phyloP scores from a whole-genome alignment of 2,888 invertebrate species.

The Caenorhabditis macrosperma region DNA sequence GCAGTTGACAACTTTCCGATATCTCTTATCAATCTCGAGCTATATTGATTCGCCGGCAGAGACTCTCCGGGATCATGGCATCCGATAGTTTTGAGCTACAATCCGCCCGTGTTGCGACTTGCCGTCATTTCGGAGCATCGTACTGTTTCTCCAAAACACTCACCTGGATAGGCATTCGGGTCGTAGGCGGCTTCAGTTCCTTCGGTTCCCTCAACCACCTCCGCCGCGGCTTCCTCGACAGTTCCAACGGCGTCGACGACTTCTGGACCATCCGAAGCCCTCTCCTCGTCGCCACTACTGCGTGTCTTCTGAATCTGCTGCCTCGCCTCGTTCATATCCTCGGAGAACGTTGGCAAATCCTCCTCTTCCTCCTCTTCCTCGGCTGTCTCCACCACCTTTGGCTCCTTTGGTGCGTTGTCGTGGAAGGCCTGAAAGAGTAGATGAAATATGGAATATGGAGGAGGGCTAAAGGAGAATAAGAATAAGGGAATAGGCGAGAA shows the following conservation, averaged over 20 bases:
- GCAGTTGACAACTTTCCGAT: too few relatives aligned
- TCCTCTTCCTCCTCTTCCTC: slow-evolving; percentile 60
- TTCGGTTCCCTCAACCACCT: background rate
- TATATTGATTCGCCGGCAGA: too few relatives aligned
- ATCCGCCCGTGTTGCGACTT: too few relatives aligned
- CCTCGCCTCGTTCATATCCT: slow-evolving; percentile 71
- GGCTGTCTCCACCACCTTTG: slow-evolving; percentile 38
- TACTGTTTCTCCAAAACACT: too few relatives aligned
- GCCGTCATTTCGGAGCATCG: too few relatives aligned
- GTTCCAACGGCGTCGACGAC: too few relatives aligned
- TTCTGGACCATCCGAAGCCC: background rate
- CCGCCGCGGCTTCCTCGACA: background rate
- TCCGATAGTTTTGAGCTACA: too few relatives aligned
- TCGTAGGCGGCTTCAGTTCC: slow-evolving; percentile 44
- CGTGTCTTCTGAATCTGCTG: slow-evolving; percentile 49
- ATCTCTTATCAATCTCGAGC: too few relatives aligned
- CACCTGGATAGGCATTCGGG: slow-evolving; percentile 65
- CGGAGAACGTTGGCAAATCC: slow-evolving; percentile 67
- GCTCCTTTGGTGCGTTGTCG: slow-evolving; percentile 47
- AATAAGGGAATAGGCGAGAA: too few relatives aligned
- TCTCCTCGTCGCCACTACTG: slow-evolving; percentile 9
- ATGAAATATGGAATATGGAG: background rate
- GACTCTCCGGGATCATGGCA: too few relatives aligned
- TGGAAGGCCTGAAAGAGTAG: slow-evolving; percentile 50
- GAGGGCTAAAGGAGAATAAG: background rate